Base-by-base conservation (phyloP, 2,888 invertebrate genomes). In the Torymus texanus region DNA sequence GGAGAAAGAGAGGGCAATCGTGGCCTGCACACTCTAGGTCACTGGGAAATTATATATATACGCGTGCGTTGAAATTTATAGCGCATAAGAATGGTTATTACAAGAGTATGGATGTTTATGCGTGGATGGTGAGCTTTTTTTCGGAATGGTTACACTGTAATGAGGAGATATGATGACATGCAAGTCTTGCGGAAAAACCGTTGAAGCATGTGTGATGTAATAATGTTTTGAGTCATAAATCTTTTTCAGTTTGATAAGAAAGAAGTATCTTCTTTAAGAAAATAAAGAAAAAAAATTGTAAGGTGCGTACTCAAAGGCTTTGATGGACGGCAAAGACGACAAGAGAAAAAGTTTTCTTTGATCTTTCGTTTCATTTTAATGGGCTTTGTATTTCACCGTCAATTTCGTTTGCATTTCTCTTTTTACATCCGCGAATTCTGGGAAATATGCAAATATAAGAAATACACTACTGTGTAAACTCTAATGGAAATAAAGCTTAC, bases 331-430 rank as follows among this genome's bases (percentile, higher is more conserved):
- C 18, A n/a, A 16, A 18, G 21, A 24, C 56, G 29, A 21, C 14
- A 51, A 14, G 63, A 56, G 50, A 63, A 53, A 24, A 71, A 24
- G 29, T 29, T 50, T 53, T 18, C 41, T 73, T 73, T 65, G 55
- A 73, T 63, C 73, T 63, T 63, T 55, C 11, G 53, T 56, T 29
- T 63, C 63, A 55, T 73, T 63, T 63, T 73, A 72, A 73, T 56
- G 56, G 4, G 73, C 63, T 65, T 73, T 65, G 41, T 41, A 14
- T 63, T 55, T 73, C 73, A 56, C 29, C 41, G 63, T 18, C 73
- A 73, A 63, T 73, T 73, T 63, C 53, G 13, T 61, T 59, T 13
- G 18, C 50, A 16, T 41, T 29, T 41, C 24, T 67, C 8, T 5
- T 41, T 68, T 58, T 55, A 21, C 10, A 12, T 68, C n/a, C 41